Base-by-base conservation (phyloP, 2,797 vertebrate species). In the Enoplosus armatus region DNA sequence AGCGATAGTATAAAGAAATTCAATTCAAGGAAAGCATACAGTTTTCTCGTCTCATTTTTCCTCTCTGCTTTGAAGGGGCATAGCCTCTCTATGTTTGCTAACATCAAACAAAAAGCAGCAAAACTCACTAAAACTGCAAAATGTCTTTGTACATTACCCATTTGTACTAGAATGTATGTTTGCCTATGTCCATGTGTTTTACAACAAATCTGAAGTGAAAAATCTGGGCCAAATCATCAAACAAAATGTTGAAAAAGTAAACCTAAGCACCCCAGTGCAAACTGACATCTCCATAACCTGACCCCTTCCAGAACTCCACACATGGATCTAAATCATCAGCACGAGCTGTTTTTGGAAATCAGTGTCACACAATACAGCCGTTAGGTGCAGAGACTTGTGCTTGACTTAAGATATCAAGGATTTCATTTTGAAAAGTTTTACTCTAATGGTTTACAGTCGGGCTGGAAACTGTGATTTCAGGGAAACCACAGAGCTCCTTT, bases 121-220 rank as follows among this genome's bases (percentile, higher is more conserved):
- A n/a, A 56, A 70, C 47, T 60, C 39, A 31, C 4, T 58, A 1
- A 79, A 58, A 55, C 12, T 59, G n/a, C 10, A 41, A 74, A 45
- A 70, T 48, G 12, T 9, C 10, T 69, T 63, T 63, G 33, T 60
- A 27, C 33, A 56, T 73, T 43, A 16, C 14, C 6, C n/a, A 43
- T 45, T 35, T 41, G 20, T 11, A 35, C 11, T 5, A 15, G 6
- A 58, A 64, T 27, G n/a, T n/a, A 4, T 7, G 8, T 65, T n/a
- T 39, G 26, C 1, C 6, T 14, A 1, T 51, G 33, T 56, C 43
- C 26, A 6, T 6, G 8, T 60, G 60, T 43, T 73, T 76, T 16
- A 26, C 48, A 83, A 22, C 9, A 71, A 72, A 53, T 65, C 26
- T 41, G 26, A 80, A 63, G 29, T 55, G 22, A 66, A 56, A 76